Conservation (phyloP, 2,888 invertebrate species). For the Oscheius sp. region DNA sequence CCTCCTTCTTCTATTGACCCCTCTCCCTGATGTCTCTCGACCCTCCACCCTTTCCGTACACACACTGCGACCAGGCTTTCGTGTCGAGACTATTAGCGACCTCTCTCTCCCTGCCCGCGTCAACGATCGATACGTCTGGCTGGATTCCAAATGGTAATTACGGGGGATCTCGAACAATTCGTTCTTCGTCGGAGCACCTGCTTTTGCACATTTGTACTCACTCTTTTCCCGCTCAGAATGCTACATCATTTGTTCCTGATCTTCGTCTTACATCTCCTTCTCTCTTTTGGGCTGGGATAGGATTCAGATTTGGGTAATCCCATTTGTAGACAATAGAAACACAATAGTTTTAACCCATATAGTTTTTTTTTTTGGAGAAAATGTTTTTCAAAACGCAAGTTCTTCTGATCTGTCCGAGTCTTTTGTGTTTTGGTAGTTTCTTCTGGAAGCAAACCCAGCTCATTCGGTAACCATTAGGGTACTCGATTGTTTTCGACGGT, state of each 20-base stretch:
- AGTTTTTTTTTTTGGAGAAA: too few relatives aligned
- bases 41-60: not conserved
- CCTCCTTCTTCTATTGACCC: conserved; percentile 17
- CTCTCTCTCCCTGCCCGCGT: conserved; percentile 23
- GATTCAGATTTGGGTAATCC: too few relatives aligned
- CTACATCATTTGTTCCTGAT: not conserved
- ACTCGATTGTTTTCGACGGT: too few relatives aligned
- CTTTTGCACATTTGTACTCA: conserved; percentile 7
- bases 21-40: not conserved
- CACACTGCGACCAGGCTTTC: conserved; percentile 16
- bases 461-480: too few relatives aligned
- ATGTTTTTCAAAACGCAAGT: too few relatives aligned
- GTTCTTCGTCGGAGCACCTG: conserved; percentile 19
- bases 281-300: too few relatives aligned
- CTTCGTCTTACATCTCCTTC: not conserved
- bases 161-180: conserved; percentile 1
- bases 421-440: too few relatives aligned
- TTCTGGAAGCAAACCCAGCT: too few relatives aligned
- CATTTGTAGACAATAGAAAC: too few relatives aligned
- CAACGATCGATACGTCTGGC: conserved; percentile 34
- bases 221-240: conserved; percentile 5
- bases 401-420: too few relatives aligned
- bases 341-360: too few relatives aligned
- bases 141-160: conserved; percentile 38
- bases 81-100: conserved; percentile 31